Conservation (phyloP, 1,140 invertebrate genomes). For the Meloidogyne floridensis region DNA sequence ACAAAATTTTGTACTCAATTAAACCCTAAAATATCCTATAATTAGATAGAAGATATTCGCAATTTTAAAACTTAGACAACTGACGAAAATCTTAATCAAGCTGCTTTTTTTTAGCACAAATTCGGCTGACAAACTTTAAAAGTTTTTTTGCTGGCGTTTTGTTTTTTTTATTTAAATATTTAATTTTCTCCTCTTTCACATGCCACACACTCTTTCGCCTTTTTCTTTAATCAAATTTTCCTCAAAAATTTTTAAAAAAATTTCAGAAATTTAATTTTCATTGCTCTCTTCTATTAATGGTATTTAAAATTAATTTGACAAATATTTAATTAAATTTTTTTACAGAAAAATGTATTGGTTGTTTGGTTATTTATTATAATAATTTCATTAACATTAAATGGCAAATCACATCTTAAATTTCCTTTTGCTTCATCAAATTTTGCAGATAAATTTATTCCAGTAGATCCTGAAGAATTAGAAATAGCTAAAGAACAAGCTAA, state of each 20-base stretch:
- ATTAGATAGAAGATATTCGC: too few relatives aligned
- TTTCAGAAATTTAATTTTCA: not conserved
- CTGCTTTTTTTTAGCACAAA: too few relatives aligned
- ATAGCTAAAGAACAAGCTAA: constrained; percentile 48
- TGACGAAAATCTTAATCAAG: too few relatives aligned
- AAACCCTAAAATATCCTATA: too few relatives aligned
- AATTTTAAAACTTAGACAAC: too few relatives aligned
- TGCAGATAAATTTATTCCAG: constrained; percentile 17
- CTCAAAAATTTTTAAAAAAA: not conserved
- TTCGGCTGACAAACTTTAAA: too few relatives aligned
- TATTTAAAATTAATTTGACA: not conserved
- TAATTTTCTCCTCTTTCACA: too few relatives aligned
- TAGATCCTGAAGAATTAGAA: constrained; percentile 38
- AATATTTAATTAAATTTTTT: not conserved
- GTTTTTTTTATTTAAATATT: too few relatives aligned
- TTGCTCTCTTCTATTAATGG: not conserved
- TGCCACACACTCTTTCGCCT: too few relatives aligned
- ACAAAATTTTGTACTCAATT: too few relatives aligned
- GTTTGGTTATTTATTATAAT: not conserved
- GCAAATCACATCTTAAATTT: not conserved
- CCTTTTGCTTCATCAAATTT: not conserved
- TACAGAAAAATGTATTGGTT: not conserved
- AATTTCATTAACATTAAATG: not conserved
- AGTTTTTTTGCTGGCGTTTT: too few relatives aligned
- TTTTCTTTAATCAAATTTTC: too few relatives aligned